Base-by-base conservation (phyloP, 2,888 invertebrate species). In the Cremastinae sp. region DNA sequence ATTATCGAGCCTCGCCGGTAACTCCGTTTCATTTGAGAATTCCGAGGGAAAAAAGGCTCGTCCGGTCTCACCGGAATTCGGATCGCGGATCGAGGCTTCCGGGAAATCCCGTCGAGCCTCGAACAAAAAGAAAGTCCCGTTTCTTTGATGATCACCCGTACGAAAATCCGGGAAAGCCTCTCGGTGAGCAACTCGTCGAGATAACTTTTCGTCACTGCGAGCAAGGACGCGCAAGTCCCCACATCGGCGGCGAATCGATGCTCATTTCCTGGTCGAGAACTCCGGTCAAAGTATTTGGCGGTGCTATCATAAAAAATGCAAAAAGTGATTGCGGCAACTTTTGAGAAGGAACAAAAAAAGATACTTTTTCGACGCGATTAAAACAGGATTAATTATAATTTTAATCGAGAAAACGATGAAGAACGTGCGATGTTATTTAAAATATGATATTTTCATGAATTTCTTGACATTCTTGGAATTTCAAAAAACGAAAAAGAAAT, bases 221-320 rank as follows among this genome's bases (percentile, higher is more conserved):
- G 7, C 84, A 90, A 28, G 91, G 91, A 43, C 90, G 90, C 56
- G 92, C 92, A 0, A 90, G 92, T 12, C 92, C 92, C 0, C 83
- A 90, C 49, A 85, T 88, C 59, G 86, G 85, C 0, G 91, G 91
- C 0, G 78, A 86, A 9, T 83, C 87, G 41, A 90, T 93, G 90
- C 90, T 93, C 36, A 92, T 94, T 66, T 92, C 93, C 82, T 94
- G 94, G 94, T 92, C 91, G 45, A 92, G 91, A 80, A 94, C 94
- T 1, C 93, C 94, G 0, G 93, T 94, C 0, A 90, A 92, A 78
- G 90, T 94, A 0, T 94, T 94, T 83, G 94, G 94, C 14, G 94
- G 94, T 4, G 94, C 94, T 1, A 90, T 91, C 81, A 88, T 94
- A 16, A 92, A 92, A 84, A 92, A 90, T 79, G 93, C 93, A 0